These are phyloP conservation scores for Crocallis elinguaria DNA, from an alignment of 2,888 invertebrate species.

Conservation along the genomic window DNA sequence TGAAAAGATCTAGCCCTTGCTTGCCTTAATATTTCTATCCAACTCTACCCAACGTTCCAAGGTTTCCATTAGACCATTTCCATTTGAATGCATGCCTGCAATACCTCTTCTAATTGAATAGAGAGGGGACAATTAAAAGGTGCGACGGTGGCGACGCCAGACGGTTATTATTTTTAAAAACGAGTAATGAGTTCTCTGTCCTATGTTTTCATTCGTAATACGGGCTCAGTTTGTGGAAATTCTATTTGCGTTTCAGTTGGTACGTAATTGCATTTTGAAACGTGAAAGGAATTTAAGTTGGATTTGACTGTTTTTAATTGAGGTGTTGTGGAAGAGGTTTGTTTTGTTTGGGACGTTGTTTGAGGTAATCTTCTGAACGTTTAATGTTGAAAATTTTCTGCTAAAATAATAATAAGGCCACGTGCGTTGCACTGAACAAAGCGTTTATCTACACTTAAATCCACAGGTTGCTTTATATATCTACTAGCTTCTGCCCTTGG, in stretches of 20 bases:
- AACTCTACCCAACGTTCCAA: constrained; percentile 1
- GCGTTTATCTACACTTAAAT: no score
- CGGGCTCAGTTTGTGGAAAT: constrained; percentile 14
- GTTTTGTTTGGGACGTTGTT: no score
- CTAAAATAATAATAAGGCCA: no score
- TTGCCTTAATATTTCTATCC: background rate
- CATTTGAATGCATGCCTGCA: constrained; percentile 27
- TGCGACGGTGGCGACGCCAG: constrained; percentile 11
- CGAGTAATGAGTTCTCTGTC: constrained; percentile 21
- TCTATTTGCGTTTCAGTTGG: constrained; percentile 20
- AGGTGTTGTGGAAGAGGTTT: no score
- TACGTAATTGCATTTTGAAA: constrained; percentile 17
- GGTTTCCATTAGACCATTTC: constrained; percentile 25
- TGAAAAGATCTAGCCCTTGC: no score
- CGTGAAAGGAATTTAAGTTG: no score
- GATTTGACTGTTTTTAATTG: no score
- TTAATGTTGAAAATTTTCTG: no score
- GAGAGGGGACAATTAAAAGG: constrained; percentile 22
- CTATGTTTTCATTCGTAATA: constrained; percentile 4
- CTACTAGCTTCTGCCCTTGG: no score
- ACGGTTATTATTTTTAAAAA: constrained; percentile 20
- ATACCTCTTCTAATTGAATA: constrained; percentile 34
- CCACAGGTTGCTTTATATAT: no score
- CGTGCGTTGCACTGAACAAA: no score
- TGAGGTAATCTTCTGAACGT: no score